A percentile compares a stretch with the other conserved stretches of the same genome.
Conservation (phyloP, 2,888 invertebrate species). For the Hetaerina titia region DNA sequence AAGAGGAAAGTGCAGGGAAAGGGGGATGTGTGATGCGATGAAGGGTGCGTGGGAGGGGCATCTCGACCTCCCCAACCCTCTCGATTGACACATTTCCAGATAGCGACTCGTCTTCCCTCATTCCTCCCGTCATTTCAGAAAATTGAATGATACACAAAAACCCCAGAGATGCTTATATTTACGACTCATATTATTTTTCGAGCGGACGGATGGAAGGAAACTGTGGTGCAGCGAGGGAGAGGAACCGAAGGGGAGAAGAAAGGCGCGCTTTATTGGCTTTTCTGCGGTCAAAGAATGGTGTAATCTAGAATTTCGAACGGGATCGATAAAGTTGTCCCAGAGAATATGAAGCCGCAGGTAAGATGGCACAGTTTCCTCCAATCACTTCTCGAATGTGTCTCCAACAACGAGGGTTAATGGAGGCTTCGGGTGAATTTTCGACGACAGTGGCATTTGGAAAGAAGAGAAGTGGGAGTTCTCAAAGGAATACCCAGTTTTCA, state of each 20-base stretch:
- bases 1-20: too few relatives aligned
- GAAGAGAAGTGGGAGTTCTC: too few relatives aligned
- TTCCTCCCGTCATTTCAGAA: neutral
- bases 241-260: neutral
- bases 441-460: neutral
- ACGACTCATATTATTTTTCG: neutral
- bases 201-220: neutral
- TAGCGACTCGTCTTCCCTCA: neutral
- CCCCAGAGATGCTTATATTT: slow-evolving; percentile 12
- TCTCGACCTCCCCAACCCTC: neutral
- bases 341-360: neutral
- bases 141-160: slow-evolving; percentile 13
- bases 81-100: neutral
- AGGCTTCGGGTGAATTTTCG: neutral
- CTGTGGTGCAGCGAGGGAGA: neutral
- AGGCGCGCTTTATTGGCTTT: neutral
- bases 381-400: neutral
- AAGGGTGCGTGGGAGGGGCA: too few relatives aligned
- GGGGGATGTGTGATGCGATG: too few relatives aligned
- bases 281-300: neutral
- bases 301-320: neutral
- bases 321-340: neutral
- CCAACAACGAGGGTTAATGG: neutral
- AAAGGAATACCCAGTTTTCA: too few relatives aligned
- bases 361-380: neutral